Evolutionary conservation across 2,797 vertebrate genomes (phyloP), one percentile per base, ranked within the genome.

Genomic region (Melanotaenia boesemani): DNA sequence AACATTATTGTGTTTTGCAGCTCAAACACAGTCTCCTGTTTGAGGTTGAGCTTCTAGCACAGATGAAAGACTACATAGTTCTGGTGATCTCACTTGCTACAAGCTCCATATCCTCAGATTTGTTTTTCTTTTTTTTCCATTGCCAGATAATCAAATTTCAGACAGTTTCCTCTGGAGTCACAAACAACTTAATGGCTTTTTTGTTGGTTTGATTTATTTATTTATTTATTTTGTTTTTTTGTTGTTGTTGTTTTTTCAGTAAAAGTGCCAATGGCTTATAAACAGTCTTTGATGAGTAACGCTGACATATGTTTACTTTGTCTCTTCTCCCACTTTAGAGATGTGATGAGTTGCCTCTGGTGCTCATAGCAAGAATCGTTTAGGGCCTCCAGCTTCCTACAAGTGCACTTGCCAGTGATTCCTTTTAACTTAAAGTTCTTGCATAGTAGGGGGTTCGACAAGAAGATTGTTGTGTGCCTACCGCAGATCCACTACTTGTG

Each of bases 341-440:
- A 65, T 44, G 30, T 16, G 39, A 68, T 16, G 10, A 54, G 69
- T 22, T 24, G 39, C 36, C 32, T 63, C 10, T 34, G 46, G 62
- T 55, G 6, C 10, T 62, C 39, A 57, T 32, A 56, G 36, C 59
- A 28, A 48, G 32, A 28, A 6, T 28, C 12, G n/a, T 54, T 26
- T 61, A 72, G 13, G 11, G 6, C 20, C 20, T 59, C 56, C 9
- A 1, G 32, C 60, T 70, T 66, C 63, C 46, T 62, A 10, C 22
- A 50, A 48, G 26, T 26, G 75, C 32, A 70, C 66, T 41, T 58
- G 39, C 80, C 66, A 28, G 28, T 28, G 28, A 59, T 36, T 55
- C 70, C 54, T 63, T 67, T 57, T 41, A 62, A 54, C 52, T 59
- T 57, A 62, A 69, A 50, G 44, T 57, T 74, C 61, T 36, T 67